Conservation (phyloP, 2,888 invertebrate genomes). For the Dasypogon diadema region DNA sequence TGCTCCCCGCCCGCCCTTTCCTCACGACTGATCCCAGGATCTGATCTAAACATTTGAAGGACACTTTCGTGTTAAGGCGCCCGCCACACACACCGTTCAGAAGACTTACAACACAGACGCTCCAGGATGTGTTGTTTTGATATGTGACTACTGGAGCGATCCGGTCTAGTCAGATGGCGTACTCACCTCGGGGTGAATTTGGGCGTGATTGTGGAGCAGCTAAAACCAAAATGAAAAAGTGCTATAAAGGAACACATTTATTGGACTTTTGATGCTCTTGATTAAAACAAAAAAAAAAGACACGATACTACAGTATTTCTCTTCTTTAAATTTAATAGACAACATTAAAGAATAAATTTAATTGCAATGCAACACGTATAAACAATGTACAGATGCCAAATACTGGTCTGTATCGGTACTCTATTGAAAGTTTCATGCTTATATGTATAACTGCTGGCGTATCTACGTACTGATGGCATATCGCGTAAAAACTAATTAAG, state of each 20-base stretch:
- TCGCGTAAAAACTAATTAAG: slow-evolving; percentile 33
- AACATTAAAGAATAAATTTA: slow-evolving; percentile 15
- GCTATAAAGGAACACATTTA: slow-evolving; percentile 36
- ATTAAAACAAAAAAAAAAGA: background rate
- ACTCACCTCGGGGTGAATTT: too few relatives aligned
- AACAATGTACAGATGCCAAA: slow-evolving; percentile 34
- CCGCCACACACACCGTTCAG: too few relatives aligned
- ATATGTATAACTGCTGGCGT: slow-evolving; percentile 4
- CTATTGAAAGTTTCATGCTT: background rate
- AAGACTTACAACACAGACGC: too few relatives aligned
- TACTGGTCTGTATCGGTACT: slow-evolving; percentile 31
- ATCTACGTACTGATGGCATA: slow-evolving; percentile 1
- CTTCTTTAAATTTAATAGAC: background rate
- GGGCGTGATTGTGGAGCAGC: too few relatives aligned
- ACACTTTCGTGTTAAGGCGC: too few relatives aligned
- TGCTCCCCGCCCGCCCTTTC: too few relatives aligned
- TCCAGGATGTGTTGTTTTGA: too few relatives aligned
- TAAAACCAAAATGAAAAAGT: background rate
- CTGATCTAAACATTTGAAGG: too few relatives aligned
- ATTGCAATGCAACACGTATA: slow-evolving; percentile 17
- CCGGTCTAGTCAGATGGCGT: too few relatives aligned
- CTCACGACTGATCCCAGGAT: too few relatives aligned
- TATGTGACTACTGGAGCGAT: too few relatives aligned
- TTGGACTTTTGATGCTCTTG: slow-evolving; percentile 23
- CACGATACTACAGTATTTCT: slow-evolving; percentile 5